A percentile compares a stretch with the other conserved stretches of the same genome.
Evolutionary conservation across 2,113 vertebrate species (phyloP).

Genomic region (Ondatra zibethicus): DNA sequence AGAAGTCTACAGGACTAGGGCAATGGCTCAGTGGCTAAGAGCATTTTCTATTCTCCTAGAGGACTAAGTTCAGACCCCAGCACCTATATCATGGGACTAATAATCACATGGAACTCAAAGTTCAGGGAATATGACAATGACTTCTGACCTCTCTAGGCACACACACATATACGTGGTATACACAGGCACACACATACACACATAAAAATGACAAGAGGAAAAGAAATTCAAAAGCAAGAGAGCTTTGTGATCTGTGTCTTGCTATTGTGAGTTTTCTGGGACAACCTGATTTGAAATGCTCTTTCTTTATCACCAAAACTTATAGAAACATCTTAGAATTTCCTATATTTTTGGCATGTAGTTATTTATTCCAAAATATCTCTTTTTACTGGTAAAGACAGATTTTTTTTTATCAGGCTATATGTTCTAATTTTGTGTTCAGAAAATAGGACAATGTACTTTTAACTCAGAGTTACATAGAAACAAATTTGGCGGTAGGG

Average conservation of each 20-base stretch:
- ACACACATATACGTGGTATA: not conserved
- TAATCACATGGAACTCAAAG: not conserved
- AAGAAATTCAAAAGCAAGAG: constrained; percentile 28
- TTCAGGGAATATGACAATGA: not conserved
- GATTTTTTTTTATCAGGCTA: constrained; percentile 50
- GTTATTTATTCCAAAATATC: constrained; percentile 65
- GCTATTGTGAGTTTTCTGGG: constrained; percentile 62
- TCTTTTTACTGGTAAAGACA: constrained; percentile 52
- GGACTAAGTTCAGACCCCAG: not conserved
- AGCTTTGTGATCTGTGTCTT: not conserved
- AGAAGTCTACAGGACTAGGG: not conserved
- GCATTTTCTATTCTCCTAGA: not conserved
- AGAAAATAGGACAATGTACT: constrained; percentile 77
- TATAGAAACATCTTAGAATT: constrained; percentile 57
- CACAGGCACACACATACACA: not conserved
- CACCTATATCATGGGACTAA: not conserved
- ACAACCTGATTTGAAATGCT: constrained; percentile 51
- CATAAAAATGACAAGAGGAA: not conserved
- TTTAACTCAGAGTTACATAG: constrained; percentile 70
- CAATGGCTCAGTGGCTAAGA: not conserved
- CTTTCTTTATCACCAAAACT: constrained; percentile 39
- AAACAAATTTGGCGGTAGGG: constrained; percentile 51
- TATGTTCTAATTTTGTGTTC: constrained; percentile 72
- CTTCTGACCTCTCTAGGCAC: not conserved
- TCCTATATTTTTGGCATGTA: constrained; percentile 38